A percentile compares a stretch with the other conserved stretches of the same genome.
These are phyloP conservation scores for Cyprinella venusta DNA, from an alignment of 2,797 vertebrate species.

Conservation along the genomic window DNA sequence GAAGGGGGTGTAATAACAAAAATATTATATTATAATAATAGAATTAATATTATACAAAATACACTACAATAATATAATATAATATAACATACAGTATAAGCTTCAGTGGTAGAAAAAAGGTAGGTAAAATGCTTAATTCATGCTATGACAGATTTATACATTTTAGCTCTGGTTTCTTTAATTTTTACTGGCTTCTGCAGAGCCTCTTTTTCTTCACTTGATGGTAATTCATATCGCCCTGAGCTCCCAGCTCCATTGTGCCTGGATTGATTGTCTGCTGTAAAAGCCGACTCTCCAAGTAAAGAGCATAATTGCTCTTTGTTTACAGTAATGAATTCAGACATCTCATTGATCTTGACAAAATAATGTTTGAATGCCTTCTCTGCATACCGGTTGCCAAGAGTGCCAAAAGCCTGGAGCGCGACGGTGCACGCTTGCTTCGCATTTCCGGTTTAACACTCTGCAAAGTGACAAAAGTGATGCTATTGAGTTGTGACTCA, in stretches of 20 bases:
- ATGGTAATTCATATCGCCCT: slow-evolving; percentile 62
- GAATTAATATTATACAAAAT: neutral
- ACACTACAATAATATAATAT: neutral
- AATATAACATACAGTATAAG: neutral
- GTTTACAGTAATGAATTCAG: slow-evolving; percentile 66
- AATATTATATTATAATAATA: too few relatives aligned
- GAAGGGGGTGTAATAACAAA: neutral
- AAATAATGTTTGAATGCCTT: slow-evolving; percentile 58
- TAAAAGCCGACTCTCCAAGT: slow-evolving; percentile 61
- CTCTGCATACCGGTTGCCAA: slow-evolving; percentile 19
- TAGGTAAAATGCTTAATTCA: neutral
- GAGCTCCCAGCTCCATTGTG: slow-evolving; percentile 58
- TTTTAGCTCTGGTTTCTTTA: slow-evolving; percentile 44
- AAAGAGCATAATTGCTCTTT: slow-evolving; percentile 64
- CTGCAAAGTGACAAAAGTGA: slow-evolving; percentile 28
- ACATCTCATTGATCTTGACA: slow-evolving; percentile 62
- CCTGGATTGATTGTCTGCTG: slow-evolving; percentile 61
- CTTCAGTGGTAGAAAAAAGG: neutral
- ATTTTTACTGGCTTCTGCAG: slow-evolving; percentile 53
- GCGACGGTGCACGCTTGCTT: neutral
- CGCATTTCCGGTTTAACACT: neutral
- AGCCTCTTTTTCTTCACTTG: slow-evolving; percentile 55
- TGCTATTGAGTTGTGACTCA: slow-evolving; percentile 34
- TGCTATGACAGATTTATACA: neutral
- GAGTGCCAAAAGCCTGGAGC: slow-evolving; percentile 5